Evolutionary conservation across 2,797 vertebrate species (phyloP).

Genomic region (Thunnus albacares): DNA sequence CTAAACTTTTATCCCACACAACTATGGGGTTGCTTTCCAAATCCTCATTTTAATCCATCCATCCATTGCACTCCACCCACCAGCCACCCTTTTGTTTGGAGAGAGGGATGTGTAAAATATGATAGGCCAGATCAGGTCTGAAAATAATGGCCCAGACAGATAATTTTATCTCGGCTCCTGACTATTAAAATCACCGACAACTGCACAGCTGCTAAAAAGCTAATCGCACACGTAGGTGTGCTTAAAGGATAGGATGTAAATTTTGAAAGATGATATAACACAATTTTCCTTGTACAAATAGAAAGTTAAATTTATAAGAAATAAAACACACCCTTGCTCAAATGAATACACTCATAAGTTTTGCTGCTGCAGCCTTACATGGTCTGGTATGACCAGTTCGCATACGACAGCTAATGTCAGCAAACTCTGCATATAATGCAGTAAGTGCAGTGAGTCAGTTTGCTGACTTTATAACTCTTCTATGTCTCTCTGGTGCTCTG

Average conservation of each 20-base stretch:
- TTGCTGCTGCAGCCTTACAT: neutral
- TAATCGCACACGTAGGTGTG: neutral
- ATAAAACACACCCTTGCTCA: neutral
- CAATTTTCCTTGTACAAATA: too few species aligned
- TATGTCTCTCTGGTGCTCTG: neutral
- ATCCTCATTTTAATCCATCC: neutral
- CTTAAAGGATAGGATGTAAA: neutral
- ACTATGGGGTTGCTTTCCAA: neutral
- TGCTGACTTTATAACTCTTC: too few species aligned
- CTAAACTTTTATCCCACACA: constrained; percentile 4
- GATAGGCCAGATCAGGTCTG: neutral
- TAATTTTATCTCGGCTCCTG: neutral
- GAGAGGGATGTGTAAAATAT: neutral
- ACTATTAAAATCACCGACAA: neutral
- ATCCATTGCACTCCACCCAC: neutral
- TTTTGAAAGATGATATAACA: neutral
- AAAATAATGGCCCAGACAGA: neutral
- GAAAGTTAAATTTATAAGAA: neutral
- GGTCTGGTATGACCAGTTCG: neutral
- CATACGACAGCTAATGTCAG: neutral
- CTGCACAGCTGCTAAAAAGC: neutral
- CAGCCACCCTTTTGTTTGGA: neutral
- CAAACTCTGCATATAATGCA: too few species aligned
- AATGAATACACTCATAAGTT: neutral
- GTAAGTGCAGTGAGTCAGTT: neutral